Evolutionary conservation across 2,888 invertebrate genomes (phyloP).

Genomic region (Dolichopus griseipennis): DNA sequence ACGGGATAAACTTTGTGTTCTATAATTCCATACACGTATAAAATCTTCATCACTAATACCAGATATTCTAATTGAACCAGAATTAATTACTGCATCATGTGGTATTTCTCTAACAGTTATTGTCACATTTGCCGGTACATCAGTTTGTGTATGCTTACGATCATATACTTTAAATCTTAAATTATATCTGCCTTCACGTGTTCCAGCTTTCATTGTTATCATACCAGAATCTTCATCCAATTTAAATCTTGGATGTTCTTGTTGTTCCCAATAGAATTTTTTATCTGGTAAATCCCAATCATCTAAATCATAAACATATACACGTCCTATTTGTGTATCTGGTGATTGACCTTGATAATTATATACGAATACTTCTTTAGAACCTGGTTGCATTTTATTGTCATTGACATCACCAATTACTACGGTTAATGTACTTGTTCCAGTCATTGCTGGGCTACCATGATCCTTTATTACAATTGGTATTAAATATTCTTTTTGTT

Average conservation of each 20-base stretch:
- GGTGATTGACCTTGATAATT: constrained; percentile 89
- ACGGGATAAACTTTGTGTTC: constrained; percentile 70
- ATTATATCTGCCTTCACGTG: constrained; percentile 77
- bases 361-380: constrained; percentile 94
- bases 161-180: constrained; percentile 83
- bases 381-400: constrained; percentile 96
- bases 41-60: constrained; percentile 96
- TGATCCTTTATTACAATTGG: constrained; percentile 97
- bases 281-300: constrained; percentile 99
- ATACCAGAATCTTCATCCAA: constrained; percentile 87
- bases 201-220: constrained; percentile 91
- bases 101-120: constrained; percentile 91
- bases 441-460: constrained; percentile 92
- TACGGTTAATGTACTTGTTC: constrained; percentile 90
- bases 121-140: constrained; percentile 93
- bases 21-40: constrained; percentile 88
- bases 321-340: constrained; percentile 85
- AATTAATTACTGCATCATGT: constrained; percentile 90
- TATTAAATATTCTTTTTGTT: constrained; percentile 91
- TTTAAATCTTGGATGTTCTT: constrained; percentile 78
- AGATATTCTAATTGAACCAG: constrained; percentile 85
- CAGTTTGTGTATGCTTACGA: constrained; percentile 87
- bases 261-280: constrained; percentile 88
- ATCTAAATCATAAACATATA: constrained; percentile 94
- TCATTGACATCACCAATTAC: constrained; percentile 98